phyloP scores from a whole-genome alignment of 2,113 vertebrate species.

The Turdus rufiventris region DNA sequence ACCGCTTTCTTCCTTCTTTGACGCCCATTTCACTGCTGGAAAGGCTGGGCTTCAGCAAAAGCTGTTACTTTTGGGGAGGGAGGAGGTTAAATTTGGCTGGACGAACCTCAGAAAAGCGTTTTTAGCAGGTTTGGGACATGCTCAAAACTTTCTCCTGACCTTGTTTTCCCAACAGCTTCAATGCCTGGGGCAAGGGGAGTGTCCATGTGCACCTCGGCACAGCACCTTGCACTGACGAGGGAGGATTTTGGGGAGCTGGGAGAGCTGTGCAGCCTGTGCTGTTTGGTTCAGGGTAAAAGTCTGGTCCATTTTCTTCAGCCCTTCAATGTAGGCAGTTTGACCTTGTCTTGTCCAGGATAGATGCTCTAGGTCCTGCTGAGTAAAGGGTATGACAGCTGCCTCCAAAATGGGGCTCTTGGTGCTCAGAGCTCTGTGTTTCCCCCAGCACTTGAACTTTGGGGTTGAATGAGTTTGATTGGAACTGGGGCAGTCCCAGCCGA shows the following conservation, averaged over 20 bases:
- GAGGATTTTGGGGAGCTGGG: neutral
- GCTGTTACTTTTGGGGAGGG: neutral
- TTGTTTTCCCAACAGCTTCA: neutral
- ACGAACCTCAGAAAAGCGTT: neutral
- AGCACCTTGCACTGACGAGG: neutral
- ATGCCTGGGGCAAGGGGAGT: accelerated
- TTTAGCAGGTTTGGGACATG: neutral
- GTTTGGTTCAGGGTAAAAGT: neutral
- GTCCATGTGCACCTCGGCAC: accelerated
- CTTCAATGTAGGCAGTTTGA: neutral
- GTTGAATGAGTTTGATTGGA: neutral
- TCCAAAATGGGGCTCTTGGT: neutral
- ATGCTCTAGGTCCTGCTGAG: neutral
- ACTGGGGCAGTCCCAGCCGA: accelerated
- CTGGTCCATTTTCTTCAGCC: neutral
- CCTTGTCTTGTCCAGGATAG: neutral
- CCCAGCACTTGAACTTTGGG: neutral
- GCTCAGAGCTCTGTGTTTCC: neutral
- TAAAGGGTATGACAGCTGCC: neutral
- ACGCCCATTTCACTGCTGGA: neutral
- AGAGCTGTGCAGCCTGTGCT: neutral
- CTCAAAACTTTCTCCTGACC: neutral
- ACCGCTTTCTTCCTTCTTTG: neutral
- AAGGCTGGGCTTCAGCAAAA: neutral
- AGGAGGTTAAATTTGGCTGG: neutral